These are phyloP conservation scores for Trypoxylus dichotomus DNA, from an alignment of 1,140 invertebrate genomes.

Conservation along the genomic window DNA sequence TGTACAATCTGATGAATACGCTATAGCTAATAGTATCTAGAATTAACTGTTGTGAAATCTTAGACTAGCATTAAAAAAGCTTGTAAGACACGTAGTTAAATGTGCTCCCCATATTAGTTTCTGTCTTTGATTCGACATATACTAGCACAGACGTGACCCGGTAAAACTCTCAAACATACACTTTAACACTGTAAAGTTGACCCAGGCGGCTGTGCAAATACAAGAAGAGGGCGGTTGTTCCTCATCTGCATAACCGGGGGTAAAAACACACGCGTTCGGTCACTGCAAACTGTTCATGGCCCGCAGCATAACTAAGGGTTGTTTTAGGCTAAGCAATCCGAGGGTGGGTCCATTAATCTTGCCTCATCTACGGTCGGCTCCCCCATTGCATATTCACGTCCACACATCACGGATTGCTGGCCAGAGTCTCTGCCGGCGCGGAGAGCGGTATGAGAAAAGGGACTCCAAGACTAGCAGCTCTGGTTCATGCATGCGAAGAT, in stretches of 20 bases:
- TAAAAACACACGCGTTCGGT: constrained; percentile 26
- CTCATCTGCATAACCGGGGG: constrained; percentile 31
- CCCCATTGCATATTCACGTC: constrained; percentile 54
- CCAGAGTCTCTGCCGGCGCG: neutral
- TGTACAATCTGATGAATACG: too few relatives aligned
- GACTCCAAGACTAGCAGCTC: constrained; percentile 12
- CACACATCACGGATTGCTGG: constrained; percentile 51
- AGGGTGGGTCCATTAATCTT: constrained; percentile 52
- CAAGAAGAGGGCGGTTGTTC: constrained; percentile 29
- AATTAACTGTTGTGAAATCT: too few relatives aligned
- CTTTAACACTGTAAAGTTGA: constrained; percentile 35
- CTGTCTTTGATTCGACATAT: neutral
- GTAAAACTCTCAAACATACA: constrained; percentile 35
- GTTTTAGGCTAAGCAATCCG: constrained; percentile 52
- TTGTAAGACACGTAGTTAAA: too few relatives aligned
- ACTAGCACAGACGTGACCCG: neutral
- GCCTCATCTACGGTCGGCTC: constrained; percentile 46
- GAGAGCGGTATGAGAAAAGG: constrained; percentile 27
- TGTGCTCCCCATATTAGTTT: neutral
- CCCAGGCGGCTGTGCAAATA: constrained; percentile 34
- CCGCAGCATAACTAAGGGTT: constrained; percentile 47
- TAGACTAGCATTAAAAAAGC: too few relatives aligned
- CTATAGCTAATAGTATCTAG: too few relatives aligned
- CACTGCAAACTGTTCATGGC: constrained; percentile 35
- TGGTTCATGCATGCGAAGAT: constrained; percentile 34